Percentiles rank a stretch among this genome's conserved stretches.
phyloP scores from a whole-genome alignment of 1,140 invertebrate species.

The Brachionus paranguensis region DNA sequence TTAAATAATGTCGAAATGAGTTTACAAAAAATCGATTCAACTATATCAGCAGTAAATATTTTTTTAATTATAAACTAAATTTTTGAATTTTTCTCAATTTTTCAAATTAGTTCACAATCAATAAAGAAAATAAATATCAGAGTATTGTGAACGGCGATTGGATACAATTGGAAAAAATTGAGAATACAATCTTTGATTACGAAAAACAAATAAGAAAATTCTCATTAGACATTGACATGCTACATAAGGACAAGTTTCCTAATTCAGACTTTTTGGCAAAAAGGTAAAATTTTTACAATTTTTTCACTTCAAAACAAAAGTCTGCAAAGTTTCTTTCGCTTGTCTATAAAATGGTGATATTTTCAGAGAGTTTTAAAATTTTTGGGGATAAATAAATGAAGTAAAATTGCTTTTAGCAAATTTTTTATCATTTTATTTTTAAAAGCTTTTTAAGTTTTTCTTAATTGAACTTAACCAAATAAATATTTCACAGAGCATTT shows the following conservation, averaged over 20 bases:
- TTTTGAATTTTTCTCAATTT: background rate
- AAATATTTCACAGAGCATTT: too few species aligned
- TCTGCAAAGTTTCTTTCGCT: too few species aligned
- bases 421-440: too few species aligned
- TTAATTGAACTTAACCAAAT: too few species aligned
- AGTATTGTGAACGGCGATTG: background rate
- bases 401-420: too few species aligned
- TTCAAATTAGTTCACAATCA: background rate
- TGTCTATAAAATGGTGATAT: too few species aligned
- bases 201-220: constrained; percentile 13
- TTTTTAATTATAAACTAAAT: background rate
- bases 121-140: background rate
- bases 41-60: background rate
- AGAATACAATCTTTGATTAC: background rate
- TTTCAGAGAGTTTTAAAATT: too few species aligned
- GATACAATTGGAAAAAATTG: background rate
- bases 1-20: background rate
- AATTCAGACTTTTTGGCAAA: background rate
- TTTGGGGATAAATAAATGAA: too few species aligned
- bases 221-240: background rate
- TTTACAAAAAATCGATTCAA: background rate
- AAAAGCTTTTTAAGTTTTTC: too few species aligned
- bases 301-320: background rate
- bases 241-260: background rate
- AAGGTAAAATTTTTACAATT: background rate